Conservation (phyloP, 1,140 invertebrate species). For the Eueides isabella region DNA sequence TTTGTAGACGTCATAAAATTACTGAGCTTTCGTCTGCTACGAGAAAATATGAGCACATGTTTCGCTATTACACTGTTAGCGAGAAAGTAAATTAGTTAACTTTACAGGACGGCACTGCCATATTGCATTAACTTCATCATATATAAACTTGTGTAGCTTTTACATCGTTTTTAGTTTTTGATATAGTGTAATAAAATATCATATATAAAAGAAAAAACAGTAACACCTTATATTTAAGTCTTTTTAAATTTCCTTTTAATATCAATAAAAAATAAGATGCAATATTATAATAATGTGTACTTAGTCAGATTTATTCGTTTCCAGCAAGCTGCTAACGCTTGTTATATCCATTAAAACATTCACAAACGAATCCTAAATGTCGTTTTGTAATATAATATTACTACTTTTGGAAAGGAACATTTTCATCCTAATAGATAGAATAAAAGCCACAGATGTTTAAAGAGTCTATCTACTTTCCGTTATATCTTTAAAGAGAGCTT, state of each 20-base stretch:
- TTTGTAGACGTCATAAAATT: background rate
- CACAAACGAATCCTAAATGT: constrained; percentile 35
- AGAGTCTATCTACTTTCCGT: constrained; percentile 12
- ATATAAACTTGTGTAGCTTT: background rate
- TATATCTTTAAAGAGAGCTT: constrained; percentile 15
- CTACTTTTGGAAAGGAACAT: constrained; percentile 1
- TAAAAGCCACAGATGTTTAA: constrained; percentile 16
- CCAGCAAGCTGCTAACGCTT: constrained; percentile 10
- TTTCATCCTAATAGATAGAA: constrained; percentile 5
- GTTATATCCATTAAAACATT: constrained; percentile 25
- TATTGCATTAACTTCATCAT: background rate
- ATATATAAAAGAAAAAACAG: too few relatives aligned
- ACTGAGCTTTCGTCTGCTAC: background rate
- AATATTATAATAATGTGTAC: background rate
- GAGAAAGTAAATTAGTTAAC: background rate
- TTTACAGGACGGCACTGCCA: background rate
- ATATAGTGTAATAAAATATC: too few relatives aligned
- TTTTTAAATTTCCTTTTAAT: too few relatives aligned
- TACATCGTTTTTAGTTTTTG: background rate
- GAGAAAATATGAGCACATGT: background rate
- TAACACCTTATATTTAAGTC: too few relatives aligned
- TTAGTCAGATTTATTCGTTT: background rate
- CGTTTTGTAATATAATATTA: constrained; percentile 15
- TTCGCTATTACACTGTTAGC: background rate
- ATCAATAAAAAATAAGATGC: too few relatives aligned